These are phyloP conservation scores for Drosophila guanche DNA, from an alignment of 1,140 invertebrate species.

Conservation along the genomic window DNA sequence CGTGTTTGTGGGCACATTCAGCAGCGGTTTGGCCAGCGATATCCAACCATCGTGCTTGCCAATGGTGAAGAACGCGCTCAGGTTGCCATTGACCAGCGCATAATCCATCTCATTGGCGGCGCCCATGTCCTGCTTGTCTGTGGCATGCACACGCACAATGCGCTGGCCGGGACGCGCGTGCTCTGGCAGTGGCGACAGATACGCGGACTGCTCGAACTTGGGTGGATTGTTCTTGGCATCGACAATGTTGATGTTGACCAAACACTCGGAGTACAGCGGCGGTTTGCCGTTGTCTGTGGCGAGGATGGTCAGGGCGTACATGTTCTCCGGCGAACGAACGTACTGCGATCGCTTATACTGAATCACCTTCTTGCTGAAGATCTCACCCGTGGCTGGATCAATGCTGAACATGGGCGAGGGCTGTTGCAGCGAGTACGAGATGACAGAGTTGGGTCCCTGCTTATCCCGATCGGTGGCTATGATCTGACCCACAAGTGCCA, in stretches of 20 bases:
- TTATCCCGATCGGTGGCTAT: slow-evolving; percentile 95
- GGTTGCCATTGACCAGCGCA: slow-evolving; percentile 90
- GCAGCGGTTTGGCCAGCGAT: slow-evolving; percentile 86
- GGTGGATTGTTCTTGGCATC: slow-evolving; percentile 96
- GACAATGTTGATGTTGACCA: slow-evolving; percentile 94
- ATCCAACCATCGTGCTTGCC: slow-evolving; percentile 91
- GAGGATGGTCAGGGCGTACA: slow-evolving; percentile 92
- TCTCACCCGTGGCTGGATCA: slow-evolving; percentile 94
- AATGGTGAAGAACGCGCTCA: slow-evolving; percentile 90
- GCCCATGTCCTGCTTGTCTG: slow-evolving; percentile 91
- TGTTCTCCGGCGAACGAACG: slow-evolving; percentile 93
- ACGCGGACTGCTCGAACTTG: slow-evolving; percentile 89
- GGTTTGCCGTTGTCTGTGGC: slow-evolving; percentile 97
- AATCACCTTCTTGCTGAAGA: slow-evolving; percentile 92
- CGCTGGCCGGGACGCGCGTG: slow-evolving; percentile 88
- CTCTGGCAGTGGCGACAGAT: slow-evolving; percentile 93
- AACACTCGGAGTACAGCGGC: slow-evolving; percentile 92
- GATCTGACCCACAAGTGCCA: slow-evolving; percentile 94
- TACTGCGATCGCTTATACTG: slow-evolving; percentile 91
- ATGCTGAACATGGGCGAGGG: slow-evolving; percentile 95
- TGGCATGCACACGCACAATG: slow-evolving; percentile 89
- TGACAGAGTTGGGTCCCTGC: slow-evolving; percentile 96
- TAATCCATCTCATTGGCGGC: slow-evolving; percentile 95
- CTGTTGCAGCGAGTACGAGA: slow-evolving; percentile 95
- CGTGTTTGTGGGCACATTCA: slow-evolving; percentile 85